Evolutionary conservation across 2,113 vertebrate genomes (phyloP), one percentile per base, ranked within the genome.

Genomic region (Nibea coibor): DNA sequence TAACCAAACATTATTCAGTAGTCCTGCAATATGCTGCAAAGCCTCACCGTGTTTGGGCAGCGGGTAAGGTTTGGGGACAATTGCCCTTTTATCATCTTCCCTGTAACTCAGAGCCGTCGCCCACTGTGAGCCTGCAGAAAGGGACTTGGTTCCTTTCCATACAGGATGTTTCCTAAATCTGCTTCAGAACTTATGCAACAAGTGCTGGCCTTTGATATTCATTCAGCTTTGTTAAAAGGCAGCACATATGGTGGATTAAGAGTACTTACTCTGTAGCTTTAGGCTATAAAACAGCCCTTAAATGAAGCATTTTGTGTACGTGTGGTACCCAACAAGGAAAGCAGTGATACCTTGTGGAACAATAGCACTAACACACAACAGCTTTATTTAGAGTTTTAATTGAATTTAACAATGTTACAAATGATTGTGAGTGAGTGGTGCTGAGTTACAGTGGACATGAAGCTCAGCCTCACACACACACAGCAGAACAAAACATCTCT

Each of bases 81-180:
- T 72, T 77, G 83, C 5, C 54, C 85, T 89, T 89, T 93, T 79
- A 88, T 91, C 71, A 61, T 78, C 78, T 67, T 68, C 66, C 70
- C 50, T 78, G 78, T 58, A 71, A 62, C 56, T 80, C 77, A 3
- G 57, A 85, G 81, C 68, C 56, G 84, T 62, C 61, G 4, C 80
- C 80, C 83, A 74, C 59, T 56, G 75, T 14, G 84, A 87, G 66
- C 75, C 80, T 73, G 75, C 75, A 83, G 73, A 77, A 12, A 39
- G 70, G 72, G 70, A 65, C 35, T 50, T 43, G 20, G 59, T 56
- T 47, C 58, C 56, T 31, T n/a, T 81, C 88, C 75, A 85, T 62
- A 83, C 84, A 84, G 90, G 89, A 86, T 64, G 78, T 85, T 59
- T 72, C 65, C 53, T 19, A 58, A 86, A 75, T 58, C 58, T 78